Evolutionary conservation across 2,888 invertebrate species (phyloP).

Genomic region (Lycia hirtaria): DNA sequence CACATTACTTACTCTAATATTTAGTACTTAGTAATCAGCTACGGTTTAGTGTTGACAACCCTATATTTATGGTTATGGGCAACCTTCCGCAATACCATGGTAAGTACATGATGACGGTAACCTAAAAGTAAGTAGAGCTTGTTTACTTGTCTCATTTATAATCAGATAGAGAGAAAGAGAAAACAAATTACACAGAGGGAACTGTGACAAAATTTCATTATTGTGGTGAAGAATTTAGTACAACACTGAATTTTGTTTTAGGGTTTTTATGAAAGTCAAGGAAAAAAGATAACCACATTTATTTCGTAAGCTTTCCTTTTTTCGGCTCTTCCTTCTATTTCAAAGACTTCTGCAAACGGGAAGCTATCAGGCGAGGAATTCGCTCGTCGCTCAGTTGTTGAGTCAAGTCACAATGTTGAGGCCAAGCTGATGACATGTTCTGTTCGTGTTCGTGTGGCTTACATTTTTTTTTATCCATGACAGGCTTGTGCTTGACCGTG

Average conservation of each 20-base stretch:
- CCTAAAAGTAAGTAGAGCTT: conserved; percentile 21
- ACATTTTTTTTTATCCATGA: too few relatives aligned
- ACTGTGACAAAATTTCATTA: conserved; percentile 4
- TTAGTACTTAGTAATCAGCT: background rate
- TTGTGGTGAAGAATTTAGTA: background rate
- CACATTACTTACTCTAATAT: too few relatives aligned
- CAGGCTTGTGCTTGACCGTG: too few relatives aligned
- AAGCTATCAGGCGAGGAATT: too few relatives aligned
- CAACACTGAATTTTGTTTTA: too few relatives aligned
- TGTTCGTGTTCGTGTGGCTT: too few relatives aligned
- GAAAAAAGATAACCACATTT: too few relatives aligned
- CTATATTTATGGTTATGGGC: conserved; percentile 22
- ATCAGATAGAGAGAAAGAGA: background rate
- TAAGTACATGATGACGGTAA: conserved; percentile 1
- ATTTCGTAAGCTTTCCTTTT: too few relatives aligned
- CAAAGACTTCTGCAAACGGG: background rate
- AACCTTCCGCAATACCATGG: conserved; percentile 35
- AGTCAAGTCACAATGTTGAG: too few relatives aligned
- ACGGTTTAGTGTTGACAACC: conserved; percentile 19
- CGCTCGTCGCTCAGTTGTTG: too few relatives aligned
- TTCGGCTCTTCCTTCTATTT: background rate
- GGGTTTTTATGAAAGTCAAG: too few relatives aligned
- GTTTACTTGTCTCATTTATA: conserved; percentile 15
- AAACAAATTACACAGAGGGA: conserved; percentile 5
- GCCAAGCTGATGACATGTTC: too few relatives aligned